phyloP scores from a whole-genome alignment of 2,113 vertebrate genomes.

The Morphnarchus princeps region DNA sequence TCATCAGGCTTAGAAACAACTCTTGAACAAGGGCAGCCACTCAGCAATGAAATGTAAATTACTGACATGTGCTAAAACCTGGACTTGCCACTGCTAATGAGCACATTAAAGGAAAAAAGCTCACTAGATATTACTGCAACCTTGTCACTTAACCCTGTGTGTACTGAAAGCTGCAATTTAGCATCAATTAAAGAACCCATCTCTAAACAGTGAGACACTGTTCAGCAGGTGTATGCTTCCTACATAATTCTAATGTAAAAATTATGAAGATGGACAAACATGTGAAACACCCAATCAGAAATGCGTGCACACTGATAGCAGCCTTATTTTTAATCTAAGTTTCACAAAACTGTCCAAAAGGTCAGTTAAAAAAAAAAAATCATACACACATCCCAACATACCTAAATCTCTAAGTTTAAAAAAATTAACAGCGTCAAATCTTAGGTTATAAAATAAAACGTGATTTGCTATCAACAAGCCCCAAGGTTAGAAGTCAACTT shows the following conservation, averaged over 20 bases:
- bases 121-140: constrained; percentile 66
- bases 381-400: neutral
- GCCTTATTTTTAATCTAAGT: neutral
- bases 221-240: neutral
- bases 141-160: constrained; percentile 73
- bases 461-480: neutral
- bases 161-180: constrained; percentile 53
- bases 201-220: neutral
- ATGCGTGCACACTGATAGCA: neutral
- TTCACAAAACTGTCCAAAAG: neutral
- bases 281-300: neutral
- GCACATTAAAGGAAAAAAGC: constrained; percentile 70
- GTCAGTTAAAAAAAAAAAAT: neutral
- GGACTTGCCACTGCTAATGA: constrained; percentile 75
- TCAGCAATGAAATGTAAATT: constrained; percentile 79
- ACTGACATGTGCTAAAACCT: constrained; percentile 77
- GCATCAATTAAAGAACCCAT: constrained; percentile 49
- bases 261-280: neutral
- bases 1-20: constrained; percentile 75
- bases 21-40: constrained; percentile 72
- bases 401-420: neutral
- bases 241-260: neutral
- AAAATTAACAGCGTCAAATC: neutral
- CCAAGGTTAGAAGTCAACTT: neutral
- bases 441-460: neutral